Evolutionary conservation across 2,797 vertebrate species (phyloP).

Genomic region (Aselliscus stoliczkanus): DNA sequence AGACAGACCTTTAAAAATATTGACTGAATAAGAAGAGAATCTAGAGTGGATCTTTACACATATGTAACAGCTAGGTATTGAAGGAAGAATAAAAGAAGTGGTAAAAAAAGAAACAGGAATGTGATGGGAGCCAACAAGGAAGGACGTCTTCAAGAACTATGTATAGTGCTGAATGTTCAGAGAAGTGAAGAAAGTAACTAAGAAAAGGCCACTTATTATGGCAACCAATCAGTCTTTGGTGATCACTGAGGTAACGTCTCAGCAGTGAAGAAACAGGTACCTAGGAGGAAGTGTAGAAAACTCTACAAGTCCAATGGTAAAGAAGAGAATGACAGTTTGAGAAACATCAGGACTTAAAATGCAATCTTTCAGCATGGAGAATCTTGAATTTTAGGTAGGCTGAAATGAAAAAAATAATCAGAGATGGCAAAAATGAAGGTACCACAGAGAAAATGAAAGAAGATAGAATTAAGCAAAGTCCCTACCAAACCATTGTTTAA

Average conservation of each 20-base stretch:
- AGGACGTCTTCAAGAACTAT: not conserved
- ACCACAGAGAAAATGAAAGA: not conserved
- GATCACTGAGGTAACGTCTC: not conserved
- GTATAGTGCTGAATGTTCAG: not conserved
- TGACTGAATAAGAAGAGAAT: not conserved
- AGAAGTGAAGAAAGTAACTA: not conserved
- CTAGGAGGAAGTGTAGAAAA: not conserved
- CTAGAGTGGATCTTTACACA: not conserved
- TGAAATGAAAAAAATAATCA: not conserved
- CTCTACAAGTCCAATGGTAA: not conserved
- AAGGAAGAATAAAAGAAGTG: not conserved
- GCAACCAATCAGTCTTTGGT: not conserved
- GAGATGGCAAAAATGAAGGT: not conserved
- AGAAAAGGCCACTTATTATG: not conserved
- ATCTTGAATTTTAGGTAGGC: not conserved
- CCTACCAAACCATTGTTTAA: not conserved
- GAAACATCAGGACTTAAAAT: conserved; percentile 14
- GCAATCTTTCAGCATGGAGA: not conserved
- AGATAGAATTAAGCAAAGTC: not conserved
- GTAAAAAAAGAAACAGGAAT: not conserved
- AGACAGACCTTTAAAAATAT: not conserved
- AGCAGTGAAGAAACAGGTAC: not conserved
- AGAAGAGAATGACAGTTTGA: not conserved
- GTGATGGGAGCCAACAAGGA: not conserved
- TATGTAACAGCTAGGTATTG: not conserved